Evolutionary conservation across 2,113 vertebrate species (phyloP), one percentile per base, ranked within the genome.

Genomic region (Callocephalon fimbriatum): DNA sequence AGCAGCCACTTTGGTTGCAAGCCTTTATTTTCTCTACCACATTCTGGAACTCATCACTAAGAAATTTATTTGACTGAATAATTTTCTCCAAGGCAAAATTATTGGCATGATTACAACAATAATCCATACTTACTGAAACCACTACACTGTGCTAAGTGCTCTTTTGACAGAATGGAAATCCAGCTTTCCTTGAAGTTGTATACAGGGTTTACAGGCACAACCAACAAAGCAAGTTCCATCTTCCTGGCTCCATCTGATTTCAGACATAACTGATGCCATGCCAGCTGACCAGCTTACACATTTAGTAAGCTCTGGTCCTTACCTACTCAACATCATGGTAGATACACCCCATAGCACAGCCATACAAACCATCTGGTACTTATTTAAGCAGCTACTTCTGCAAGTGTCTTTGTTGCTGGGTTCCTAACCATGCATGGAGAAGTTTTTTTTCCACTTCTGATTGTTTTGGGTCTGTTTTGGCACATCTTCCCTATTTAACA

Each of bases 371-470:
- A 50, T 8, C 31, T 80, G 68, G 12, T 25, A 38, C 18, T 78
- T 31, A 25, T 22, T 81, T 65, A 44, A 37, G 35, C 62, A 75
- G 22, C 53, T 59, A 7, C 48, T 79, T 65, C 74, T 74, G 13
- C 3, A 15, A 17, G 5, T 15, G 8, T 14, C 50, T 67, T 21
- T 17, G 1, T 18, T 51, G 31, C 25, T 37, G 65, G 19, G 29
- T 14, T 71, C 12, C 40, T 68, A 45, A 18, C 0, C 1, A 18
- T 6, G 10, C 29, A 9, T 8, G 22, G 44, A 47, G 14, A 7
- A 35, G 27, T 20, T 5, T 5, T 8, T 20, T 38, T 35, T 23
- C 18, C 14, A 7, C 9, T 27, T 67, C 47, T 73, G 31, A 10
- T 21, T 38, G 22, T 25, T 86, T 79, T 50, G 12, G 22, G 27